Base-by-base conservation (phyloP, 1,140 invertebrate genomes). In the Drosophila sturtevanti region DNA sequence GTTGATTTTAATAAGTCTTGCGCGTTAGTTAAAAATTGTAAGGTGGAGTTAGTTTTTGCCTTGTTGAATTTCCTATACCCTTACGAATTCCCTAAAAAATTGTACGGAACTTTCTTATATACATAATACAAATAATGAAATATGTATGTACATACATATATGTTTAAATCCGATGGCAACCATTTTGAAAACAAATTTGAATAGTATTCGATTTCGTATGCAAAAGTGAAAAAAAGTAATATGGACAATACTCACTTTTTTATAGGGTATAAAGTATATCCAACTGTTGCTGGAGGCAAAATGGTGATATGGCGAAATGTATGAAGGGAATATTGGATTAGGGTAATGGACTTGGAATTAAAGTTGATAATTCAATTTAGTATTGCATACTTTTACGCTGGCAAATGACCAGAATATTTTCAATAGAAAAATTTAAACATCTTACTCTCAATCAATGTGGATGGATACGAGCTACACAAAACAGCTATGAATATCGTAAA, bases 1-100 rank as follows among this genome's bases (percentile, higher is more conserved):
- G 70, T 84, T 81, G 44, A 73, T 74, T 81, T 74, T 58, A 72
- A 77, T 69, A 81, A 55, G 54, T 21, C 52, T 64, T 54, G 38
- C 69, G 62, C 61, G 64, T 55, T 64, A 67, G 27, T 68, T 68
- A n/a, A 56, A 68, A 63, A 52, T 35, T 31, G 1, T 59, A 27
- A 11, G 7, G 4, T 7, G 34, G n/a, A 31, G 14, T 55, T 3
- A 16, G 7, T 16, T 41, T 44, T 18, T 2, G 7, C 2, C 41
- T 1, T 10, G 16, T 2, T 5, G 7, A 10, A 48, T 2, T 11
- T 48, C 21, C 6, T 18, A 48, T n/a, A 21, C 41, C 41, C 41
- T 48, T 48, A 7, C 37, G 0, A 38, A 14, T n/a, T n/a, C 14
- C 4, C 11, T 14, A n/a, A 4, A 2, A 44, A 14, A 44, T 44